Conservation (phyloP, 2,888 invertebrate species). For the Parnassius mnemosyne region DNA sequence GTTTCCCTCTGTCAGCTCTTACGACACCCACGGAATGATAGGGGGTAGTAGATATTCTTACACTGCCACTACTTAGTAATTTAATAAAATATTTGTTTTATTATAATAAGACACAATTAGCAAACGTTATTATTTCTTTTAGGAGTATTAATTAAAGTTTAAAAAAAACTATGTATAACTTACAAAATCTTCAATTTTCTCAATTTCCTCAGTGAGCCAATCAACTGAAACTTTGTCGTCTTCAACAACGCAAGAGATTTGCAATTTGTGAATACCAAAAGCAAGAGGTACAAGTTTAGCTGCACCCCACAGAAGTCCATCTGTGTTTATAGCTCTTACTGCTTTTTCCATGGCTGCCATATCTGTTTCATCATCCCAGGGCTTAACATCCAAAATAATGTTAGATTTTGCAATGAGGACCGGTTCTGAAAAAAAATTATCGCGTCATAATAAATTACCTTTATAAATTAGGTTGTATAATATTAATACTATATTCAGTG, state of each 20-base stretch:
- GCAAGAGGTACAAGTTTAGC: constrained; percentile 94
- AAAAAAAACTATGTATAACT: constrained; percentile 42
- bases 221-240: constrained; percentile 97
- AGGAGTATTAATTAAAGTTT: too few relatives aligned
- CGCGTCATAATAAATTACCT: neutral
- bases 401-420: constrained; percentile 95
- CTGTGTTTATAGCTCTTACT: constrained; percentile 88
- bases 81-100: too few relatives aligned
- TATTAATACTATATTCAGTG: neutral
- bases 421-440: constrained; percentile 81
- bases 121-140: too few relatives aligned
- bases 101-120: too few relatives aligned
- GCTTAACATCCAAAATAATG: constrained; percentile 96
- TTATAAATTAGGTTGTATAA: too few relatives aligned
- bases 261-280: constrained; percentile 95
- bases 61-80: too few relatives aligned
- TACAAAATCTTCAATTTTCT: constrained; percentile 90
- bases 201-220: constrained; percentile 92
- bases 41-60: too few relatives aligned
- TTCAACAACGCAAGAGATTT: constrained; percentile 95
- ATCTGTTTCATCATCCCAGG: constrained; percentile 96
- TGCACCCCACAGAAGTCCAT: constrained; percentile 97
- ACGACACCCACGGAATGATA: too few relatives aligned
- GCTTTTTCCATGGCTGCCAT: constrained; percentile 90
- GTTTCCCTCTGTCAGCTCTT: too few relatives aligned